Percentiles rank a stretch among this genome's conserved stretches.
Evolutionary conservation across 2,888 invertebrate species (phyloP).

Genomic region (Ormyrus pomaceus): DNA sequence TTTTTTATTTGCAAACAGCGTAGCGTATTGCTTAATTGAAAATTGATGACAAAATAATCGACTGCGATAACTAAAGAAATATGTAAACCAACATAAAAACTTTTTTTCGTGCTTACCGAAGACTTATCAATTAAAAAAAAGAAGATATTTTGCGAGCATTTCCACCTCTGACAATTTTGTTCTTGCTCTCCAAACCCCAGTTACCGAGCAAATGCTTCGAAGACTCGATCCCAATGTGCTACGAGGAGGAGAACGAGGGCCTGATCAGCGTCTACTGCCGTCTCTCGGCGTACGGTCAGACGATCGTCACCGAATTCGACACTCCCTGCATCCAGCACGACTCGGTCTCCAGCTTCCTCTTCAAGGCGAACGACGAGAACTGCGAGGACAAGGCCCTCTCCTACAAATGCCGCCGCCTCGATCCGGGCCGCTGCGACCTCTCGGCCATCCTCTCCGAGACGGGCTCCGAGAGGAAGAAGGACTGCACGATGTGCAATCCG

Average conservation of each 20-base stretch:
- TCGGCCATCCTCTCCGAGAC: not conserved
- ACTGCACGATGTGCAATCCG: slow-evolving; percentile 33
- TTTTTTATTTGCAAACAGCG: too few relatives aligned
- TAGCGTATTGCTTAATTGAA: too few relatives aligned
- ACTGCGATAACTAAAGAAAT: too few relatives aligned
- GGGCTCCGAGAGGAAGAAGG: not conserved
- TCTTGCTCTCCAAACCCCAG: slow-evolving; percentile 60
- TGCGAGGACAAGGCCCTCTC: slow-evolving; percentile 52
- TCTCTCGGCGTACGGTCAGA: slow-evolving; percentile 82
- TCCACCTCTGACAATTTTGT: too few relatives aligned
- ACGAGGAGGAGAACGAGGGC: slow-evolving; percentile 76
- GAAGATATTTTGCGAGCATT: too few relatives aligned
- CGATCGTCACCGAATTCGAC: slow-evolving; percentile 80
- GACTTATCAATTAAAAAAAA: too few relatives aligned
- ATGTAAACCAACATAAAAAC: too few relatives aligned
- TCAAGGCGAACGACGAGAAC: slow-evolving; percentile 60
- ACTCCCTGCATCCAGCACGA: slow-evolving; percentile 50
- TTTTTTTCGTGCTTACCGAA: too few relatives aligned
- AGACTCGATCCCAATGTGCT: slow-evolving; percentile 78
- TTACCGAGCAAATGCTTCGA: slow-evolving; percentile 76
- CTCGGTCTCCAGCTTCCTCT: slow-evolving; percentile 60
- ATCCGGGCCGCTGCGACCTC: slow-evolving; percentile 49
- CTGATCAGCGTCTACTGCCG: slow-evolving; percentile 79
- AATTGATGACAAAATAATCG: too few relatives aligned
- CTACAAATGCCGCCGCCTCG: slow-evolving; percentile 66